Conservation (phyloP, 2,113 vertebrate species). For the Brachirus orientalis region DNA sequence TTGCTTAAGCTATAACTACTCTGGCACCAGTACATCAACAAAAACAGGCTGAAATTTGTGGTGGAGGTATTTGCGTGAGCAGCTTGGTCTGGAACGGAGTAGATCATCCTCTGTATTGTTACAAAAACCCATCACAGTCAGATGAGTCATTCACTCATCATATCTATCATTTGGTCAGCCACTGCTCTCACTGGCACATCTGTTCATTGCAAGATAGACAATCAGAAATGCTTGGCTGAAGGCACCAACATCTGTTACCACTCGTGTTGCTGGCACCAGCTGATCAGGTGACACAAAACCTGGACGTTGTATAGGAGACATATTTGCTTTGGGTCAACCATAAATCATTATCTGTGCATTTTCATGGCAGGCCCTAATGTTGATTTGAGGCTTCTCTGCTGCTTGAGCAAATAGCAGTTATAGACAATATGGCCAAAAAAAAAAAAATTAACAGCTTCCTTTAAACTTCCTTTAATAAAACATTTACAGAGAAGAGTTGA, state of each 20-base stretch:
- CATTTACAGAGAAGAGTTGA: too few species aligned
- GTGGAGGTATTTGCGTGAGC: too few species aligned
- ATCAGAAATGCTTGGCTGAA: conserved; percentile 15
- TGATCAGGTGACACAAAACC: conserved; percentile 35
- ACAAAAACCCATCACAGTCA: not conserved
- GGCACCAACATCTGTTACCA: conserved; percentile 66
- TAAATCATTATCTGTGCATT: conserved; percentile 7
- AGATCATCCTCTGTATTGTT: too few species aligned
- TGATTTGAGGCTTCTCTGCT: not conserved
- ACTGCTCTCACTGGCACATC: conserved; percentile 47
- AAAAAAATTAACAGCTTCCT: too few species aligned
- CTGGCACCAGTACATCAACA: too few species aligned
- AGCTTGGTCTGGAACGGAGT: too few species aligned
- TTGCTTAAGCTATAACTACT: too few species aligned
- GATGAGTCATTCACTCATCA: not conserved
- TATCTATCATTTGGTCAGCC: conserved; percentile 19
- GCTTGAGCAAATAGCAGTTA: too few species aligned
- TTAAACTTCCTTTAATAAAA: too few species aligned
- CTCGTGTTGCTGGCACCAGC: conserved; percentile 43
- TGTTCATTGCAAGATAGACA: conserved; percentile 41
- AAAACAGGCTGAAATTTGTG: too few species aligned
- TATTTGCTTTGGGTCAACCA: conserved; percentile 4
- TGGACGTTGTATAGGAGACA: conserved; percentile 1
- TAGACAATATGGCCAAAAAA: not conserved
- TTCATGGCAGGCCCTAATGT: not conserved